Conservation (phyloP, 2,113 vertebrate species). For the Corythornis madagascariensis region DNA sequence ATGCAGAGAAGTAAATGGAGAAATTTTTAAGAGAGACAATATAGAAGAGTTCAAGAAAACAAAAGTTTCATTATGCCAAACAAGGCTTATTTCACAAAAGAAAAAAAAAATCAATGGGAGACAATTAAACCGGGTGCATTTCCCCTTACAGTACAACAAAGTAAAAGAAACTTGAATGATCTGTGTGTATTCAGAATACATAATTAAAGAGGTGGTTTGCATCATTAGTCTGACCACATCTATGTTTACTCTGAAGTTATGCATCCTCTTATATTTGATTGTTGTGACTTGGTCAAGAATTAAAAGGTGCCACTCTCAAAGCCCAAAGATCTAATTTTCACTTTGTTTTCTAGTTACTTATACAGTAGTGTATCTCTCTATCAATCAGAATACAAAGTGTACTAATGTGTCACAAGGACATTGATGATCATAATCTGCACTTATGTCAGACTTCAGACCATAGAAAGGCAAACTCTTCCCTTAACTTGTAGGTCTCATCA, state of each 20-base stretch:
- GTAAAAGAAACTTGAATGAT: conserved; percentile 56
- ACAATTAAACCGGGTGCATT: conserved; percentile 84
- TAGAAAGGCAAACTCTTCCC: neutral
- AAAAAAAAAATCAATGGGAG: conserved; percentile 83
- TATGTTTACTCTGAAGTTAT: neutral
- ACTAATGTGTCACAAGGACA: neutral
- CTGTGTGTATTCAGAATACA: conserved; percentile 42
- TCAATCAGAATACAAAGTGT: neutral
- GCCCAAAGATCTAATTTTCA: neutral
- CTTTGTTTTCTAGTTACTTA: neutral
- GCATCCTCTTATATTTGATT: neutral
- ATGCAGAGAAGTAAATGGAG: conserved; percentile 60
- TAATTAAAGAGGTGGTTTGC: conserved; percentile 31
- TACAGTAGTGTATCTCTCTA: neutral
- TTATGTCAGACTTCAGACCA: neutral
- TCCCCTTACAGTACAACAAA: conserved; percentile 67
- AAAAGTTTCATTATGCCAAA: conserved; percentile 96
- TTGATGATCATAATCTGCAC: neutral
- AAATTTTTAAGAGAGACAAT: conserved; percentile 78
- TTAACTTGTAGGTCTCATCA: neutral
- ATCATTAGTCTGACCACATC: neutral
- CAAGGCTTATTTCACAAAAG: conserved; percentile 81
- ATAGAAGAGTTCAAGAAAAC: conserved; percentile 84
- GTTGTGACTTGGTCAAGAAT: neutral
- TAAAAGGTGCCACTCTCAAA: neutral